A percentile compares a stretch with the other conserved stretches of the same genome.
phyloP scores from a whole-genome alignment of 2,888 invertebrate genomes.

The Parnassius glacialis region DNA sequence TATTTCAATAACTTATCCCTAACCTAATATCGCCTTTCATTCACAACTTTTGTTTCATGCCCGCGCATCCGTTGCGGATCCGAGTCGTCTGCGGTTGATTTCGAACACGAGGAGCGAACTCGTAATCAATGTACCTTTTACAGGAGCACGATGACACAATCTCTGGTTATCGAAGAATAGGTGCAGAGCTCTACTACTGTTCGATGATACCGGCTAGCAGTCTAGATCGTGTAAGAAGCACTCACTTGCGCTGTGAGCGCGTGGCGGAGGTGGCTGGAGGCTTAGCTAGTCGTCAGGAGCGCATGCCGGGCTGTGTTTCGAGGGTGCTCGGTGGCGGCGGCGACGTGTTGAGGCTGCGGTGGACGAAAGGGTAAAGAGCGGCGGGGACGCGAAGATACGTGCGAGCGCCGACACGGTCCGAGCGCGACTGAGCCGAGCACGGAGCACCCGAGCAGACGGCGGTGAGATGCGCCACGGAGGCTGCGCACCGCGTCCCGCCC shows the following conservation, averaged over 20 bases:
- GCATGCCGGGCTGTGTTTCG: conserved; percentile 45
- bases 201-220: neutral
- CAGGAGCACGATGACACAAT: neutral
- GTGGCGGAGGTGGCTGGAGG: conserved; percentile 28
- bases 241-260: conserved; percentile 54
- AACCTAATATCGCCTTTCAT: neutral
- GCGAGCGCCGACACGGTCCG: conserved; percentile 41
- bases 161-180: neutral
- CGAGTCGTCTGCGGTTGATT: neutral
- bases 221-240: conserved; percentile 28
- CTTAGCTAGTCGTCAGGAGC: conserved; percentile 57
- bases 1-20: neutral
- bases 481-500: conserved; percentile 36
- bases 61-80: neutral
- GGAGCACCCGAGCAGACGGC: conserved; percentile 19
- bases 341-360: conserved; percentile 37
- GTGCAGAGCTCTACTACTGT: neutral
- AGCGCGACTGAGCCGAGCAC: conserved; percentile 35
- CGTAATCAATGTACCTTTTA: neutral
- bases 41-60: neutral
- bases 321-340: conserved; percentile 38
- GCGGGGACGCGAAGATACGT: conserved; percentile 32
- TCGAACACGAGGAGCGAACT: neutral
- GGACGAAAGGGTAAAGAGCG: conserved; percentile 30
- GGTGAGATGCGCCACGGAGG: conserved; percentile 53